Base-by-base conservation (phyloP, 2,888 invertebrate species). In the Torymus aiolomorphi region DNA sequence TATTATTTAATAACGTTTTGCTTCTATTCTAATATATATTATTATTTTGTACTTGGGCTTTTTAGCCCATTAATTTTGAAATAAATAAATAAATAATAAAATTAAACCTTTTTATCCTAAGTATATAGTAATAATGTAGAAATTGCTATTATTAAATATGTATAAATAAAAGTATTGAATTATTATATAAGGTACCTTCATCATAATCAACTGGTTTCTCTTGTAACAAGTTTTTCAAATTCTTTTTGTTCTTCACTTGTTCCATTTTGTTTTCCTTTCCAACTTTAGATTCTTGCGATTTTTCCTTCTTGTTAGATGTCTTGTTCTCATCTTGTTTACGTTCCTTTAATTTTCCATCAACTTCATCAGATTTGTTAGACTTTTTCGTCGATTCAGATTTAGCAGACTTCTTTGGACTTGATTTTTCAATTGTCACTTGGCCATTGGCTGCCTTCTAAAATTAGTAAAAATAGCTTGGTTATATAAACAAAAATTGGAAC, bases 181-280 rank as follows among this genome's bases (percentile, higher is more conserved):
- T 13, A 59, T 79, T 86, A n/a, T n/a, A n/a, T 2, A 20, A 20
- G 20, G 20, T 20, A 91, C 94, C 95, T 85, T 95, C 95, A 89
- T 95, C 95, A 90, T 93, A 95, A 86, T 95, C 95, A 62, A 93
- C 92, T 12, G 95, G 95, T 88, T 95, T 95, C 84, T 94, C 94
- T 82, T 92, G 91, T 71, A 92, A 91, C 80, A 89, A 89, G 84
- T 92, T 91, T 88, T 93, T 94, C 63, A 90, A 88, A 86, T 93
- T 94, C 88, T 94, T 94, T 84, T 92, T 93, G 82, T 93, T 94
- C 86, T 93, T 93, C 0, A 88, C 89, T 87, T 90, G 94, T 90
- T 93, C 83, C 87, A 91, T 88, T 84, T 92, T 93, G 90, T 92
- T 87, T 87, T 91, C 89, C 90, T 92, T 89, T 20, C 85, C 86